Conservation (phyloP, 2,888 invertebrate species). For the Drosophila quasianomalipes region DNA sequence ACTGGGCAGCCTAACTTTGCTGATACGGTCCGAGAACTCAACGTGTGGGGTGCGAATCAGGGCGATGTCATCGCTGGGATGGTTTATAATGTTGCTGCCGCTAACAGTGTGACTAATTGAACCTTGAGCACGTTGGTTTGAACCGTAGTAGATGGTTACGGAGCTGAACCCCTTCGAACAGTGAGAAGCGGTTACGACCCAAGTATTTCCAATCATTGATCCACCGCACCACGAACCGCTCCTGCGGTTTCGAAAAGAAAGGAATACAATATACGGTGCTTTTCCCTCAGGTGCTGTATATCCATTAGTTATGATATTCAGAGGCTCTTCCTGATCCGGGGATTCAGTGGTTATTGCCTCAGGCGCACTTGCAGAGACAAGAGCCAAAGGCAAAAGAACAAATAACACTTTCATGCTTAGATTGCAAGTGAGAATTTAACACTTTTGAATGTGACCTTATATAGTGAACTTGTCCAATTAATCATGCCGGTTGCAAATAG, state of each 20-base stretch:
- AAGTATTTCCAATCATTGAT: slow-evolving; percentile 43
- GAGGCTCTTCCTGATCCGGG: neutral
- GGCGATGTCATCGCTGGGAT: slow-evolving; percentile 57
- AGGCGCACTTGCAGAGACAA: slow-evolving; percentile 3
- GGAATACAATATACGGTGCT: slow-evolving; percentile 64
- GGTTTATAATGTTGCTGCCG: slow-evolving; percentile 37
- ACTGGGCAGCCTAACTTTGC: slow-evolving; percentile 22
- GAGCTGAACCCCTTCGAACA: slow-evolving; percentile 27
- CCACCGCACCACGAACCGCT: slow-evolving; percentile 39
- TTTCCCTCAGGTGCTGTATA: slow-evolving; percentile 45
- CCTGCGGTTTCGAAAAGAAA: slow-evolving; percentile 18
- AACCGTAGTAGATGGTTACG: slow-evolving; percentile 69
- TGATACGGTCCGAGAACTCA: slow-evolving; percentile 8
- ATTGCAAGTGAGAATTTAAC: neutral
- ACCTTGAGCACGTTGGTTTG: slow-evolving; percentile 55
- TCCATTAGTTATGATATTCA: slow-evolving; percentile 63
- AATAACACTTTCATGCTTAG: slow-evolving; percentile 5
- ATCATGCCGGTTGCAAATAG: neutral
- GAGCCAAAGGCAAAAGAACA: slow-evolving; percentile 3
- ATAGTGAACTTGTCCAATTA: neutral
- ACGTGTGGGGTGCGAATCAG: slow-evolving; percentile 53
- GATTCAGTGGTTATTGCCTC: neutral
- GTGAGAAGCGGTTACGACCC: slow-evolving; percentile 45
- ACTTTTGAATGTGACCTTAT: neutral
- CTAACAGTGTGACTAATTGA: slow-evolving; percentile 45